Conservation (phyloP, 2,797 vertebrate species). For the Serranus cabrilla region DNA sequence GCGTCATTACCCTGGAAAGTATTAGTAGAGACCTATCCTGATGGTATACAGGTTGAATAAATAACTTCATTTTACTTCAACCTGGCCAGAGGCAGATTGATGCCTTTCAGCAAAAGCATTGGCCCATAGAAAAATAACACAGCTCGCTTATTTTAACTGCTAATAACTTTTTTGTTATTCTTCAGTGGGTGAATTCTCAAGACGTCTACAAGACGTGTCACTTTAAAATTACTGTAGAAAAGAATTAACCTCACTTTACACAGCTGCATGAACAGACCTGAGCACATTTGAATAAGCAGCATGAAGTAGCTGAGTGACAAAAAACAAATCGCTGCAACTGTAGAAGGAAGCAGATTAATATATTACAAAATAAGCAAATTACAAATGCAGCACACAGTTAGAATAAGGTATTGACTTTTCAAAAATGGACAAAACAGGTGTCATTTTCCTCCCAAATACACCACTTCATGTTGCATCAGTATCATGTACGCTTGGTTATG, state of each 20-base stretch:
- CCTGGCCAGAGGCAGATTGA: constrained; percentile 39
- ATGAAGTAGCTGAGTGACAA: constrained; percentile 5
- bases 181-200: constrained; percentile 8
- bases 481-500: not conserved
- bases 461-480: constrained; percentile 4
- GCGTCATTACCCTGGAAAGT: constrained; percentile 65
- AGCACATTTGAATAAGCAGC: constrained; percentile 12
- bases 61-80: constrained; percentile 51
- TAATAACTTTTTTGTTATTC: constrained; percentile 31
- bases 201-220: constrained; percentile 19
- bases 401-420: not conserved
- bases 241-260: constrained; percentile 19
- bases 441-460: constrained; percentile 1
- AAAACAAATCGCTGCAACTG: constrained; percentile 3
- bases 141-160: constrained; percentile 31
- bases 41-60: constrained; percentile 63
- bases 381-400: not conserved
- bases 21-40: constrained; percentile 42
- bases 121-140: constrained; percentile 36
- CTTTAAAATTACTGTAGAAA: constrained; percentile 26
- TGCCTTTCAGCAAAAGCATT: constrained; percentile 45
- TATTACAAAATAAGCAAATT: constrained; percentile 17
- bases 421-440: constrained; percentile 17
- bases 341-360: not conserved
- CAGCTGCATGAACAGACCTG: constrained; percentile 21